Evolutionary conservation across 2,888 invertebrate species (phyloP), one percentile per base, ranked within the genome.

Genomic region (Altica lythri): DNA sequence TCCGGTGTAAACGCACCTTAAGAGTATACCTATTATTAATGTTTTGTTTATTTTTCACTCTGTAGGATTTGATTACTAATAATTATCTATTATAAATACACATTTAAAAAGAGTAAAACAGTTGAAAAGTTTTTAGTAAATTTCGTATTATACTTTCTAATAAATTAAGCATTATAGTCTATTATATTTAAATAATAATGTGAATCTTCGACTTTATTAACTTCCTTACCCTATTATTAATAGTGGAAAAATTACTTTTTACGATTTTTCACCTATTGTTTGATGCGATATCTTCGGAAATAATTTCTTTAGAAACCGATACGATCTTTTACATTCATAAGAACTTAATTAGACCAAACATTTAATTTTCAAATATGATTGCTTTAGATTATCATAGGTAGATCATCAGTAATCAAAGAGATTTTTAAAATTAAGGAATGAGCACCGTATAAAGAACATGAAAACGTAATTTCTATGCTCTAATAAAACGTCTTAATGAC

Each of bases 401-500:
- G 42, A 42, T 42, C 35, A 49, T 32, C 32, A 49, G 42, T 16
- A 32, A 49, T 49, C 49, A 32, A 14, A 32, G 32, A 13, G 34
- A 34, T 34, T 40, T 38, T 22, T 22, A 25, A 40, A 52, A 55
- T 56, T 56, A 53, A 52, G 44, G 48, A 48, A 38, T 44, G 40
- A 54, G 32, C 34, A 40, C 30, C 54, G 47, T 55, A 55, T 47
- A 53, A 37, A 18, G 16, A 43, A 55, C 54, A 54, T 48, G 57
- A 55, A 51, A 52, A 51, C 30, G 38, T 40, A 35, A 58, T 51
- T 58, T 58, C 34, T 48, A 51, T 58, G 54, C 54, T 58, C 57
- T 52, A 58, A 49, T 58, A 51, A 44, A 30, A 40, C 30, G 35
- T 37, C 19, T 51, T 50, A 55, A 55, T 47, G 50, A 27, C 42